phyloP scores from a whole-genome alignment of 2,888 invertebrate genomes.

The Spicauda simplicius region DNA sequence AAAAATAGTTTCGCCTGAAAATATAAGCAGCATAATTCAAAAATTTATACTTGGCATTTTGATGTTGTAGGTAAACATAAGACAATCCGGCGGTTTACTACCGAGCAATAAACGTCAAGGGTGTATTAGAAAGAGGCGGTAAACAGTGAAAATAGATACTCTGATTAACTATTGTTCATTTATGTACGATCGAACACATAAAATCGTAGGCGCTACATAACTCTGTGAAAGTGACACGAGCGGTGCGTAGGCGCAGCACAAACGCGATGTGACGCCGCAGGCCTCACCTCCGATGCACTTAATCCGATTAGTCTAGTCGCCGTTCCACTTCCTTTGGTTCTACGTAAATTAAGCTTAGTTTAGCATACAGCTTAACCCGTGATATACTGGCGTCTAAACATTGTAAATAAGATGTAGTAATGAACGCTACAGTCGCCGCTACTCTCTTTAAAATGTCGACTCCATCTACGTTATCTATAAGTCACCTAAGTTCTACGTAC shows the following conservation, averaged over 20 bases:
- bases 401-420: background rate
- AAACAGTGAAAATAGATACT: too few relatives aligned
- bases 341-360: slow-evolving; percentile 55
- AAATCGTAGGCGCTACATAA: slow-evolving; percentile 68
- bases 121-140: too few relatives aligned
- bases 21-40: background rate
- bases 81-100: too few relatives aligned
- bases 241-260: slow-evolving; percentile 66
- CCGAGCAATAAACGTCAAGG: too few relatives aligned
- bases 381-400: slow-evolving; percentile 3
- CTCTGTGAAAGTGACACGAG: slow-evolving; percentile 71
- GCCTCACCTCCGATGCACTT: slow-evolving; percentile 57
- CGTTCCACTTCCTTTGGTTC: slow-evolving; percentile 46
- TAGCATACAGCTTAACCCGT: slow-evolving; percentile 34
- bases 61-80: too few relatives aligned
- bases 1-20: background rate
- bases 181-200: slow-evolving; percentile 64
- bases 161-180: slow-evolving; percentile 63
- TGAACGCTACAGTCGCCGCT: background rate
- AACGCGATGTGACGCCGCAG: slow-evolving; percentile 49
- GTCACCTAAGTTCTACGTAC: too few relatives aligned
- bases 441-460: background rate
- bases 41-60: background rate
- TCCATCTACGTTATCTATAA: background rate
- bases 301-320: slow-evolving; percentile 69